A percentile compares a stretch with the other conserved stretches of the same genome.
Conservation (phyloP, 1,140 invertebrate genomes). For the Steinernema feltiae region DNA sequence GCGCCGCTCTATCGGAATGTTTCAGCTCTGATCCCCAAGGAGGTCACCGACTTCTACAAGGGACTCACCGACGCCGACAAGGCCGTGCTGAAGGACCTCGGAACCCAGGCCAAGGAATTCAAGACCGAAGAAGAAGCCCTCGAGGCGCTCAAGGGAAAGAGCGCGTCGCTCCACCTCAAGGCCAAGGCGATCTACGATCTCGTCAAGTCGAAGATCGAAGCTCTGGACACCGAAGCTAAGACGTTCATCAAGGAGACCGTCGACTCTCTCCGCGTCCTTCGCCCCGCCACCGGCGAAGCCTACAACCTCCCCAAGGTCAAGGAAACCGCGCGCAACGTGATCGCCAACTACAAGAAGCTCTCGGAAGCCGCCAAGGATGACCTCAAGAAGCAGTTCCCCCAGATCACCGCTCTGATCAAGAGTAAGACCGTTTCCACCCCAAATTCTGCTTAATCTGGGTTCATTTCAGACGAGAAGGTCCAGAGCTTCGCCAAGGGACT, state of each 20-base stretch:
- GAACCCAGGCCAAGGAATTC: not conserved
- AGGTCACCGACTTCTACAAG: not conserved
- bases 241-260: constrained; percentile 26
- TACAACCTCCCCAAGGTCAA: constrained; percentile 19
- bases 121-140: constrained; percentile 29
- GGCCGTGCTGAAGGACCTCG: not conserved
- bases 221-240: constrained; percentile 25
- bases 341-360: constrained; percentile 30
- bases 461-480: constrained; percentile 52
- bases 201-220: constrained; percentile 28
- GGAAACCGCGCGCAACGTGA: constrained; percentile 21
- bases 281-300: not conserved
- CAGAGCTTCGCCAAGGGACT: constrained; percentile 45
- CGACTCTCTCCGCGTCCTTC: not conserved
- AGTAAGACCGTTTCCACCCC: constrained; percentile 9
- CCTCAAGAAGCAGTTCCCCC: constrained; percentile 31
- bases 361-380: constrained; percentile 30
- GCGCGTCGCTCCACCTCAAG: constrained; percentile 29
- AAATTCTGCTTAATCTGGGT: not conserved
- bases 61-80: not conserved
- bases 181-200: constrained; percentile 27
- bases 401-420: constrained; percentile 28
- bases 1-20: not conserved
- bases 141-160: constrained; percentile 31
- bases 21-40: not conserved